Evolutionary conservation across 2,797 vertebrate species (phyloP).

Genomic region (Tiaroga cobitis): DNA sequence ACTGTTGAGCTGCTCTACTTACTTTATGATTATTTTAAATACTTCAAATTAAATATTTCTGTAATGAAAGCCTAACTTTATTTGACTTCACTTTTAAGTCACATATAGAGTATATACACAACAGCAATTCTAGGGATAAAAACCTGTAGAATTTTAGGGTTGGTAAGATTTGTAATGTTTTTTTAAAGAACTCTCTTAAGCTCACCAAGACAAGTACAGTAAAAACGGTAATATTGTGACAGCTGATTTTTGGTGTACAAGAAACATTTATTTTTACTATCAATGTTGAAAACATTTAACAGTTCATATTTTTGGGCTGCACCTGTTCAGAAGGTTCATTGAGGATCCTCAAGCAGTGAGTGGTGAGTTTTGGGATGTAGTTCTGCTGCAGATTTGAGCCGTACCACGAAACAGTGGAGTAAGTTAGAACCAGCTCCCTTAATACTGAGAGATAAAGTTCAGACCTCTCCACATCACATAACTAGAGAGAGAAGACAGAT

Average conservation of each 20-base stretch:
- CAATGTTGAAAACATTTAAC: background rate
- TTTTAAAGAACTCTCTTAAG: too few species aligned
- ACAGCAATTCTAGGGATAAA: background rate
- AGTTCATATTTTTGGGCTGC: background rate
- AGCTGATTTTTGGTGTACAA: background rate
- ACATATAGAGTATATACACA: too few species aligned
- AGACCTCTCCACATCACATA: slow-evolving; percentile 81
- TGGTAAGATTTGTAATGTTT: background rate
- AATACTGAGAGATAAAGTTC: slow-evolving; percentile 85
- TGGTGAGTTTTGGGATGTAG: slow-evolving; percentile 78
- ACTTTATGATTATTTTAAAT: background rate
- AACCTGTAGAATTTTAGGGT: background rate
- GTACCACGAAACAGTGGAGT: slow-evolving; percentile 65
- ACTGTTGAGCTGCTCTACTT: background rate
- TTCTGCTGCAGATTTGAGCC: slow-evolving; percentile 67
- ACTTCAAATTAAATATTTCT: background rate
- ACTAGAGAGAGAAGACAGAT: slow-evolving; percentile 59
- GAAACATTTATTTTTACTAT: background rate
- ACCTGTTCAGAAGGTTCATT: slow-evolving; percentile 74
- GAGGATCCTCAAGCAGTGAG: slow-evolving; percentile 76
- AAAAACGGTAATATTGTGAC: background rate
- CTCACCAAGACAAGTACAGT: background rate
- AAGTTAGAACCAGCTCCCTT: slow-evolving; percentile 76
- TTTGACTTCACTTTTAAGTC: too few species aligned
- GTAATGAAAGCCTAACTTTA: background rate